These are phyloP conservation scores for Drosophila seguyi DNA, from an alignment of 1,140 invertebrate species.

Conservation along the genomic window DNA sequence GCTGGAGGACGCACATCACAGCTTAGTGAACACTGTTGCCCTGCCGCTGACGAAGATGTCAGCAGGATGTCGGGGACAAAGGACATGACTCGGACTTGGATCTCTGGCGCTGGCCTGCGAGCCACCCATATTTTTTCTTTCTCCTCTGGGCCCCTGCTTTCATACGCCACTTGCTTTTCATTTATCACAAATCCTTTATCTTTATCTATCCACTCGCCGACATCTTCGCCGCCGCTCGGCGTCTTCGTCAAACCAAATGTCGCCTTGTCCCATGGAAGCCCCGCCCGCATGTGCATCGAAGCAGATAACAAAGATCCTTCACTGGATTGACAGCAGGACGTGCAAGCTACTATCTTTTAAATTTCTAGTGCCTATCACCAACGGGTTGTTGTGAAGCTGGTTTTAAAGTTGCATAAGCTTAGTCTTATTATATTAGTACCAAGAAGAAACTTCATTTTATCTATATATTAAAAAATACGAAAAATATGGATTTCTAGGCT, in stretches of 20 bases:
- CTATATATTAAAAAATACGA: too few species aligned
- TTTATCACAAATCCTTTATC: conserved; percentile 79
- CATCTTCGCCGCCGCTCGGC: conserved; percentile 58
- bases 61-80: conserved; percentile 41
- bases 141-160: conserved; percentile 66
- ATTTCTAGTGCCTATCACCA: conserved; percentile 62
- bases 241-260: conserved; percentile 73
- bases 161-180: conserved; percentile 82
- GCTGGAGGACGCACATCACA: conserved; percentile 30
- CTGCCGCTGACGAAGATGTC: conserved; percentile 66
- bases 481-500: too few species aligned
- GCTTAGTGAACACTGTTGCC: conserved; percentile 30
- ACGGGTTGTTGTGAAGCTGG: not conserved
- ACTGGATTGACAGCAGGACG: conserved; percentile 79
- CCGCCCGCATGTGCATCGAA: conserved; percentile 72
- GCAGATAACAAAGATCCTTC: conserved; percentile 82
- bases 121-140: conserved; percentile 66
- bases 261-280: conserved; percentile 28
- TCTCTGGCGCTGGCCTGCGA: conserved; percentile 8
- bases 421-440: too few species aligned
- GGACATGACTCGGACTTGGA: conserved; percentile 26
- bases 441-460: not conserved
- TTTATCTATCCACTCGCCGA: conserved; percentile 79
- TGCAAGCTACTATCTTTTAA: conserved; percentile 69
- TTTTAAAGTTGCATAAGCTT: too few species aligned